phyloP scores from a whole-genome alignment of 53 echinoderm and acorn worm species.

The Henricia sp. region DNA sequence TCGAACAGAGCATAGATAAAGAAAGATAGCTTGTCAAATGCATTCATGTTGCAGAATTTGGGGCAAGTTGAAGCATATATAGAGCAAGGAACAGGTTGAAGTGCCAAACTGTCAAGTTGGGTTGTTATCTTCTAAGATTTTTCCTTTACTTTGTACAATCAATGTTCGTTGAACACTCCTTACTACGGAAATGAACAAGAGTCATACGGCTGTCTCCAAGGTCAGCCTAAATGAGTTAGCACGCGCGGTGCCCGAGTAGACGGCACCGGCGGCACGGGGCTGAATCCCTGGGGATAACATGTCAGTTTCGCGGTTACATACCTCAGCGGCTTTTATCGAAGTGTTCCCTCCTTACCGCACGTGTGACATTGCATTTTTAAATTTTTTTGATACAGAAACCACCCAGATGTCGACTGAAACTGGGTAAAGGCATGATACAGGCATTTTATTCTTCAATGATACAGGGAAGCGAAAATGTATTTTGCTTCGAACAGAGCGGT shows the following conservation, averaged over 20 bases:
- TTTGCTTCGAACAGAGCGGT: not conserved
- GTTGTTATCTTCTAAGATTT: too few relatives aligned
- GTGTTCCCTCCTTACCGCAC: too few relatives aligned
- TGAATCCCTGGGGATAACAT: slow-evolving; percentile 33
- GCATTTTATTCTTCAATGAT: too few relatives aligned
- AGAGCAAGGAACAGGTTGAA: not conserved
- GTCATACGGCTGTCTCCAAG: slow-evolving; percentile 29
- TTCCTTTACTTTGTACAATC: not conserved
- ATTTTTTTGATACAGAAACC: slow-evolving; percentile 33
- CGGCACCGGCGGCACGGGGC: slow-evolving; percentile 8
- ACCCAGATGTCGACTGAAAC: slow-evolving; percentile 17
- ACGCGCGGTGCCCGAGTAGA: not conserved
- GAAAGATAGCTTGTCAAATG: too few relatives aligned
- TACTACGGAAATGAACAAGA: slow-evolving; percentile 29
- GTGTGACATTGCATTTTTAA: slow-evolving; percentile 38
- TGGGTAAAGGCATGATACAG: too few relatives aligned
- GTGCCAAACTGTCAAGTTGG: too few relatives aligned
- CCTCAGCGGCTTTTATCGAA: slow-evolving; percentile 10
- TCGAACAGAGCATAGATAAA: too few relatives aligned
- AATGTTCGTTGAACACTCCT: not conserved
- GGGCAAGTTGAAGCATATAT: not conserved
- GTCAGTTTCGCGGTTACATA: slow-evolving; percentile 38
- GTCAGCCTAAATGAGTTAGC: not conserved
- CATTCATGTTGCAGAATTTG: not conserved
- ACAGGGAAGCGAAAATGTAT: not conserved